Percentiles rank a stretch among this genome's conserved stretches.
Evolutionary conservation across 2,113 vertebrate species (phyloP).

Genomic region (Acanthisitta chloris): DNA sequence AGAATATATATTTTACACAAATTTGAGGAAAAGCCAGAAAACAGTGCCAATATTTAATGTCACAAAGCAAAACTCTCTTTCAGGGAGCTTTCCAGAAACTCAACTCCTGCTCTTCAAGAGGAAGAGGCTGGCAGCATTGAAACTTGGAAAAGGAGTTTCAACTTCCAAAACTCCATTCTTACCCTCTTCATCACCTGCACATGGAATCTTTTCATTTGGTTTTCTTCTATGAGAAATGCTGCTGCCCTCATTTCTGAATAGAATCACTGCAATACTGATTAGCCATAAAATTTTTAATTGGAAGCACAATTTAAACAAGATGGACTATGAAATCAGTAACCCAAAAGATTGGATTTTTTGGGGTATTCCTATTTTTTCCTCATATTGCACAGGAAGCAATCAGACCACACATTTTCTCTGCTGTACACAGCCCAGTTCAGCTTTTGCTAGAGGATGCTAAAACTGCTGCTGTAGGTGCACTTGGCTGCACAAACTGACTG

Average conservation of each 20-base stretch:
- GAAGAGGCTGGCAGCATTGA: background rate
- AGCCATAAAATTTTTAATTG: background rate
- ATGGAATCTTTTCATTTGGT: background rate
- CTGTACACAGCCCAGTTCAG: background rate
- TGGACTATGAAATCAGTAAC: background rate
- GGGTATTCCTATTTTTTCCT: background rate
- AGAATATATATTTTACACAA: background rate
- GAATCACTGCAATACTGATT: background rate
- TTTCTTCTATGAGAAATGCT: background rate
- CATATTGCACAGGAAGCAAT: background rate
- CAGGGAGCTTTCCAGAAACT: background rate
- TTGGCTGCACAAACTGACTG: background rate
- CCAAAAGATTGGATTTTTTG: background rate
- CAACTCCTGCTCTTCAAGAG: accelerated
- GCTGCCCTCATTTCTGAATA: background rate
- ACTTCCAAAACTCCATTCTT: background rate
- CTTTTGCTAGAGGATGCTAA: background rate
- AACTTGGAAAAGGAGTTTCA: background rate
- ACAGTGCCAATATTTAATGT: background rate
- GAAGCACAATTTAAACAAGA: background rate
- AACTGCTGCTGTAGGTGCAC: background rate
- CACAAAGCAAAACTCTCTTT: background rate
- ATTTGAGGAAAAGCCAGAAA: background rate
- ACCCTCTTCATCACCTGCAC: background rate
- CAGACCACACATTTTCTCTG: background rate